Conservation (phyloP, 1,140 invertebrate species). For the Brachionus rotundiformis region DNA sequence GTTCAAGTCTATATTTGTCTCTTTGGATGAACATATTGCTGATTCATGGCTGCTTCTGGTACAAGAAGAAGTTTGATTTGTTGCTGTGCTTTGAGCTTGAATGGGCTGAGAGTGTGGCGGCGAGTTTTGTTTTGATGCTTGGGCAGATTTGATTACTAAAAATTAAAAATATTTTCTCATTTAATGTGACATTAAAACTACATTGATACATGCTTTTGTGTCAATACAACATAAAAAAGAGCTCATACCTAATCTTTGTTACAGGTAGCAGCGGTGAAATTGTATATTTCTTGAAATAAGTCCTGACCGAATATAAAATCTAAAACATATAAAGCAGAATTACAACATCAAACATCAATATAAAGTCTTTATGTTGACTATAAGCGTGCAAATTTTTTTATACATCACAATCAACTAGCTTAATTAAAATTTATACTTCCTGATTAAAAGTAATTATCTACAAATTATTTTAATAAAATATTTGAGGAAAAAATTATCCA, state of each 20-base stretch:
- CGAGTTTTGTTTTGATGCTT: conserved; percentile 33
- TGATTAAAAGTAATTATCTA: no score
- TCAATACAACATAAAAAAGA: conserved; percentile 31
- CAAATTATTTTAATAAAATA: no score
- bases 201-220: neutral
- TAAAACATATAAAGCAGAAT: conserved; percentile 1
- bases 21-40: conserved; percentile 16
- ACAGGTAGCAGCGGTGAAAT: conserved; percentile 41
- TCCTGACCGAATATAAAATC: conserved; percentile 46
- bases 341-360: conserved; percentile 12
- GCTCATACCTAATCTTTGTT: conserved; percentile 51
- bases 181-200: neutral
- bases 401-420: no score
- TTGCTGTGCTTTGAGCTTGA: conserved; percentile 30
- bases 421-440: no score
- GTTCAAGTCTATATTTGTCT: conserved; percentile 14
- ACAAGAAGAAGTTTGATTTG: neutral
- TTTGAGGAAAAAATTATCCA: no score
- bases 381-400: neutral
- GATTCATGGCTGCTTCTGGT: conserved; percentile 16
- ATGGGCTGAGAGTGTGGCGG: neutral
- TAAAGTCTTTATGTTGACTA: no score
- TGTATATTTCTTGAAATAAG: conserved; percentile 51
- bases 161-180: neutral
- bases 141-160: neutral